phyloP scores from a whole-genome alignment of 2,797 vertebrate genomes.

The Gallinago stenura region DNA sequence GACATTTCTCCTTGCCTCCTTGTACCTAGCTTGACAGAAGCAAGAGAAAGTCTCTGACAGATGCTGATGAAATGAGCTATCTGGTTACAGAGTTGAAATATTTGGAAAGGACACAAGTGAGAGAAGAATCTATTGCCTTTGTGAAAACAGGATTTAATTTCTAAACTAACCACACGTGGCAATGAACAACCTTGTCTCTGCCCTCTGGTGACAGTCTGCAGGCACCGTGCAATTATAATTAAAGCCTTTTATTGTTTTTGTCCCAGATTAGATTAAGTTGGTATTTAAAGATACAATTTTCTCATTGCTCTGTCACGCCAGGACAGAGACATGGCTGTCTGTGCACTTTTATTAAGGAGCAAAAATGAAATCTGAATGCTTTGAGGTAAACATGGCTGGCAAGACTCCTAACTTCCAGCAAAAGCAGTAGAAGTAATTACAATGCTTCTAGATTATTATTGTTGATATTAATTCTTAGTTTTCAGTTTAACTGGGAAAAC shows the following conservation, averaged over 20 bases:
- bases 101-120: slow-evolving; percentile 60
- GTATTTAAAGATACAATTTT: slow-evolving; percentile 69
- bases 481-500: background rate
- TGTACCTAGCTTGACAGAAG: slow-evolving; percentile 19
- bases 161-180: slow-evolving; percentile 45
- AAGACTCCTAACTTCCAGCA: background rate
- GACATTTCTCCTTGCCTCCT: slow-evolving; percentile 40
- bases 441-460: background rate
- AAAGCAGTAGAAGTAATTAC: background rate
- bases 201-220: slow-evolving; percentile 63
- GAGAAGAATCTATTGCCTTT: slow-evolving; percentile 57
- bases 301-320: background rate
- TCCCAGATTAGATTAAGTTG: slow-evolving; percentile 67
- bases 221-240: slow-evolving; percentile 58
- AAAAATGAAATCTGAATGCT: background rate
- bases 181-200: slow-evolving; percentile 64
- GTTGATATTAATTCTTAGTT: background rate
- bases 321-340: background rate
- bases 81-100: slow-evolving; percentile 55
- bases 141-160: slow-evolving; percentile 66
- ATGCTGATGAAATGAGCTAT: slow-evolving; percentile 50
- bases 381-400: background rate
- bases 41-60: slow-evolving; percentile 29
- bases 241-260: slow-evolving; percentile 64
- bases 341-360: background rate